A percentile compares a stretch with the other conserved stretches of the same genome.
These are phyloP conservation scores for Zaprionus vittiger DNA, from an alignment of 1,140 invertebrate genomes.

Conservation along the genomic window DNA sequence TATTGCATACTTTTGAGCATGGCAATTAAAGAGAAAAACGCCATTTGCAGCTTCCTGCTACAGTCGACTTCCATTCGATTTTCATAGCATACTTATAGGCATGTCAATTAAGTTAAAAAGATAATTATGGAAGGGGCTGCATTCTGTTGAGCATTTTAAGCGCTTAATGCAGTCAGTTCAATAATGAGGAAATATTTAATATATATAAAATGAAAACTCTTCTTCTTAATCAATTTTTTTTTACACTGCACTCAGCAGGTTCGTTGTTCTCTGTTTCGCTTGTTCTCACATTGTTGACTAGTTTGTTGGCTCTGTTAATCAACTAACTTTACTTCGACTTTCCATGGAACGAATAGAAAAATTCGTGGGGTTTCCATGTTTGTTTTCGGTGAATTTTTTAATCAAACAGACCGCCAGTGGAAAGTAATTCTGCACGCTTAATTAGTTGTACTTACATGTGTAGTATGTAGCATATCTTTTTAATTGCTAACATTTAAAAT, in stretches of 20 bases:
- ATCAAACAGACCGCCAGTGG: slow-evolving; percentile 8
- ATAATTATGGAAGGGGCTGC: background rate
- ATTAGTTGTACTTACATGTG: slow-evolving; percentile 49
- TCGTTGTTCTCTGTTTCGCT: background rate
- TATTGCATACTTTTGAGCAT: slow-evolving; percentile 1
- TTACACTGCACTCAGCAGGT: background rate
- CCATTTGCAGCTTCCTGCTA: background rate
- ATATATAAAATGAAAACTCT: background rate
- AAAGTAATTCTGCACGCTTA: slow-evolving; percentile 32
- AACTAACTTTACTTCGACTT: background rate
- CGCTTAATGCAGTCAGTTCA: background rate
- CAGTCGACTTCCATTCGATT: background rate
- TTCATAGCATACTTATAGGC: background rate
- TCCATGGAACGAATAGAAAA: background rate
- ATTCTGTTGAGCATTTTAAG: background rate
- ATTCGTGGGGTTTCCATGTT: background rate
- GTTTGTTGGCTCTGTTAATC: background rate
- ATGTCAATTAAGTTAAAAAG: background rate
- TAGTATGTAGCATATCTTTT: slow-evolving; percentile 48
- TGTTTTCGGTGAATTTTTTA: background rate
- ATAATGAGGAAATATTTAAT: background rate
- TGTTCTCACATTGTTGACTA: background rate
- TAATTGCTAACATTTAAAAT: slow-evolving; percentile 73
- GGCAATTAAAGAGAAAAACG: background rate
- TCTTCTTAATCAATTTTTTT: background rate